Conservation (phyloP, 2,888 invertebrate genomes). For the Crocallis elinguaria region DNA sequence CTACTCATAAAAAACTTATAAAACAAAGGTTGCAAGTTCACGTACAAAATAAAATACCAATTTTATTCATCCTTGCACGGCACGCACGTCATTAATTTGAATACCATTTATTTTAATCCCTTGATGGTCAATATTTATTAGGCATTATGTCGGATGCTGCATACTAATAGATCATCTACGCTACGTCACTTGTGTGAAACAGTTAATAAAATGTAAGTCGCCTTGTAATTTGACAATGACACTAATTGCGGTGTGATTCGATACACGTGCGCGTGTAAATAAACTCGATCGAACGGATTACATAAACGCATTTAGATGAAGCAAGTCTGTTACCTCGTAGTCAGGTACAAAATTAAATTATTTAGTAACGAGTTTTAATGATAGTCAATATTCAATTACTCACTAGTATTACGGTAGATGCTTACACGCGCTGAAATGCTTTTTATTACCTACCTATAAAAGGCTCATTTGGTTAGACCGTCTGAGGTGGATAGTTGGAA, state of each 20-base stretch:
- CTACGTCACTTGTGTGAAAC: conserved; percentile 6
- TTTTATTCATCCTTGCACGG: neutral
- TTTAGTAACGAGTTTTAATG: no score
- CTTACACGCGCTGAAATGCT: no score
- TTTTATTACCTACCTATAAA: no score
- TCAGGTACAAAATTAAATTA: neutral
- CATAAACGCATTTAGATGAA: neutral
- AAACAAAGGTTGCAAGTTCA: neutral
- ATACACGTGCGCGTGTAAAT: conserved; percentile 8
- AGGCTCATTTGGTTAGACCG: no score
- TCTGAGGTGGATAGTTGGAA: no score
- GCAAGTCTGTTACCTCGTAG: neutral
- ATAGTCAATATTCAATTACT: neutral
- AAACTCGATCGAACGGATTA: neutral
- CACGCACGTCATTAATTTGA: neutral
- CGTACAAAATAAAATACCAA: neutral
- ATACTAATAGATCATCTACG: conserved; percentile 12
- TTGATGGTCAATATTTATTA: conserved; percentile 9
- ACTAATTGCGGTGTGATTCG: conserved; percentile 12
- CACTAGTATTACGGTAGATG: no score
- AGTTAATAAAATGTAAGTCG: neutral
- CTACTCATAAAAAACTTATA: neutral
- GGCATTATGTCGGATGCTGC: neutral
- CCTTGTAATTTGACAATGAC: conserved; percentile 10
- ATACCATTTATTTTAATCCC: neutral